Percentiles rank a stretch among this genome's conserved stretches.
phyloP scores from a whole-genome alignment of 1,140 invertebrate species.

The Drosophila ambigua region DNA sequence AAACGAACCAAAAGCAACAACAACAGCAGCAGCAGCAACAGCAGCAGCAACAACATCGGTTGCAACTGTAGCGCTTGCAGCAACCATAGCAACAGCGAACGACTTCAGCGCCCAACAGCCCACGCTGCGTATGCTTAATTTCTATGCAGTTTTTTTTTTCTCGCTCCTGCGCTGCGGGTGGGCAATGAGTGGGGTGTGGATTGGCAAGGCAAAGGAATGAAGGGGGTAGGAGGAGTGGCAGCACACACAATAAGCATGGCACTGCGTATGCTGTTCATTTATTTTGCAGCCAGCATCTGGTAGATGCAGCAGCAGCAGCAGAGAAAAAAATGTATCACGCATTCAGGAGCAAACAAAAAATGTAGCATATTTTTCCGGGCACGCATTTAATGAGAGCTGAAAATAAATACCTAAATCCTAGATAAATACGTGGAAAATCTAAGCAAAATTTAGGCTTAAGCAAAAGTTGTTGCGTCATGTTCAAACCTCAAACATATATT shows the following conservation, averaged over 20 bases:
- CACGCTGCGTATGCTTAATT: slow-evolving; percentile 76
- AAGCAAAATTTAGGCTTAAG: too few relatives aligned
- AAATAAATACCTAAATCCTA: not conserved
- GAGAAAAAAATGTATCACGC: not conserved
- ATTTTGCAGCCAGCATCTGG: slow-evolving; percentile 42
- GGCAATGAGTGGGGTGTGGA: slow-evolving; percentile 19
- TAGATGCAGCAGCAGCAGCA: slow-evolving; percentile 17
- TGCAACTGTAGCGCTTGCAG: slow-evolving; percentile 28
- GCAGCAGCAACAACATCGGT: slow-evolving; percentile 12
- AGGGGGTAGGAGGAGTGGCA: not conserved
- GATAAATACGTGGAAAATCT: too few relatives aligned
- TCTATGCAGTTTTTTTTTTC: slow-evolving; percentile 48
- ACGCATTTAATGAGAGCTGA: slow-evolving; percentile 21
- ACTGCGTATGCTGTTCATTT: slow-evolving; percentile 76
- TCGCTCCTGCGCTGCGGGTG: slow-evolving; percentile 20
- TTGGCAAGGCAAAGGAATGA: not conserved
- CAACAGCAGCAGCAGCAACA: slow-evolving; percentile 5
- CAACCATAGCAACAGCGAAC: slow-evolving; percentile 3
- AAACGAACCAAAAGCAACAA: slow-evolving; percentile 52
- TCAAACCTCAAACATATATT: too few relatives aligned
- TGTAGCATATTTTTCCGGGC: slow-evolving; percentile 44
- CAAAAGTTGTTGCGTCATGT: too few relatives aligned
- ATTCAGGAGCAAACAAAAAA: not conserved
- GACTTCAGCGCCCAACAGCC: slow-evolving; percentile 15
- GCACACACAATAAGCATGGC: slow-evolving; percentile 33